These are phyloP conservation scores for Neria commutata DNA, from an alignment of 2,888 invertebrate genomes.

Conservation along the genomic window DNA sequence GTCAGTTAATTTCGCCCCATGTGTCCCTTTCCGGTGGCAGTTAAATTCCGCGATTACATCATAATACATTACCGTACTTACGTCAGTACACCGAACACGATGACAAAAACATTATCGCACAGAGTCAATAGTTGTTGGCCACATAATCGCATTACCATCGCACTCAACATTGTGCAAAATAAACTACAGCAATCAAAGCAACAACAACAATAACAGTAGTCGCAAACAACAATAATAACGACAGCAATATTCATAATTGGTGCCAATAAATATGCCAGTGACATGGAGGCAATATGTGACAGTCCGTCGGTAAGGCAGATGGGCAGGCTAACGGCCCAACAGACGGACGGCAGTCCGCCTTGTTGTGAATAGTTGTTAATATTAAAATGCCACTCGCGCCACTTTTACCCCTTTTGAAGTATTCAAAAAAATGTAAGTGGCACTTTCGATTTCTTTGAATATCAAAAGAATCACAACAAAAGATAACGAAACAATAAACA, in stretches of 20 bases:
- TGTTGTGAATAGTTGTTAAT: no score
- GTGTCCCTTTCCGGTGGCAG: no score
- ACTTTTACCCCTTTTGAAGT: background rate
- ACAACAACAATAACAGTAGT: slow-evolving; percentile 3
- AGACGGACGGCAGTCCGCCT: no score
- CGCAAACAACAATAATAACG: background rate
- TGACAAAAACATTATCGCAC: no score
- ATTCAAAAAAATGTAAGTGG: background rate
- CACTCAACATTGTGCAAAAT: slow-evolving; percentile 10
- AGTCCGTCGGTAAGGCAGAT: no score
- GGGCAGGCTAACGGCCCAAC: no score
- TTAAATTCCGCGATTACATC: no score
- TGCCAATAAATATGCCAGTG: slow-evolving; percentile 1
- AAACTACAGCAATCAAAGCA: slow-evolving; percentile 5
- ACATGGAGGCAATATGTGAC: no score
- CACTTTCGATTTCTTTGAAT: slow-evolving; percentile 11
- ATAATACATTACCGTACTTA: no score
- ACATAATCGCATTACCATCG: slow-evolving; percentile 6
- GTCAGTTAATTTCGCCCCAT: no score
- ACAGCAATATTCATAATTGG: background rate
- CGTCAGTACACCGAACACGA: no score
- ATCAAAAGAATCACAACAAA: background rate
- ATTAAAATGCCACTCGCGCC: no score
- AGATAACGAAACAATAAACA: background rate
- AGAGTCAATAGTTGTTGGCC: slow-evolving; percentile 8